Evolutionary conservation across 2,113 vertebrate genomes (phyloP).

Genomic region (Propithecus coquereli): DNA sequence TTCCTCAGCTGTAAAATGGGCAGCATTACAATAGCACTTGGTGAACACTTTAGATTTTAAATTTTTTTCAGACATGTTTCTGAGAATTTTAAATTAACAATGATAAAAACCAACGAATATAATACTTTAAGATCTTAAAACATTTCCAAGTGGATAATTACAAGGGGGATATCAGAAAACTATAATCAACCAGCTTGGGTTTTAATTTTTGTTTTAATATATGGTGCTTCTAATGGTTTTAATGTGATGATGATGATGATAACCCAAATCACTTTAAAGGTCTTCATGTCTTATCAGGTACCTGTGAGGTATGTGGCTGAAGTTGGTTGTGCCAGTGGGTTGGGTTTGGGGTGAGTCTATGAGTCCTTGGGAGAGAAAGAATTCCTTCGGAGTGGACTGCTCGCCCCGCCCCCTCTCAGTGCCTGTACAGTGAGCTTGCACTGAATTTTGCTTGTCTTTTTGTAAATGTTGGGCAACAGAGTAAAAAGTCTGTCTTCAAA

Average conservation of each 20-base stretch:
- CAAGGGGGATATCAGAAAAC: neutral
- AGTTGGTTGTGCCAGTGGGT: neutral
- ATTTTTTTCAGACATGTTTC: neutral
- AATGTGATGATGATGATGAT: neutral
- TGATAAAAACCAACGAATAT: neutral
- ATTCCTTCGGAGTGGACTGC: neutral
- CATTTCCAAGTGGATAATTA: neutral
- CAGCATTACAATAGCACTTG: neutral
- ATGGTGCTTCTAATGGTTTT: neutral
- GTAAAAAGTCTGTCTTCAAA: constrained; percentile 34
- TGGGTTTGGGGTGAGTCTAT: neutral
- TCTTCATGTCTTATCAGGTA: neutral
- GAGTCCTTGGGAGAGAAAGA: neutral
- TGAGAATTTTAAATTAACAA: constrained; percentile 3
- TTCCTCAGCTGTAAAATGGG: constrained; percentile 19
- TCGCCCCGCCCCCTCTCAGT: fast-evolving
- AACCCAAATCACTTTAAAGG: neutral
- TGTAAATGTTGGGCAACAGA: neutral
- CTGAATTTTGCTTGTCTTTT: neutral
- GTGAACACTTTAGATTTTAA: neutral
- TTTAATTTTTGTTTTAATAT: constrained; percentile 26
- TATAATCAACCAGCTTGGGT: neutral
- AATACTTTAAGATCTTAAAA: neutral
- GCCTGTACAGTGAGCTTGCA: neutral
- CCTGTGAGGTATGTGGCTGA: neutral